Evolutionary conservation across 2,113 vertebrate genomes (phyloP).

Genomic region (Rhombomys opimus): DNA sequence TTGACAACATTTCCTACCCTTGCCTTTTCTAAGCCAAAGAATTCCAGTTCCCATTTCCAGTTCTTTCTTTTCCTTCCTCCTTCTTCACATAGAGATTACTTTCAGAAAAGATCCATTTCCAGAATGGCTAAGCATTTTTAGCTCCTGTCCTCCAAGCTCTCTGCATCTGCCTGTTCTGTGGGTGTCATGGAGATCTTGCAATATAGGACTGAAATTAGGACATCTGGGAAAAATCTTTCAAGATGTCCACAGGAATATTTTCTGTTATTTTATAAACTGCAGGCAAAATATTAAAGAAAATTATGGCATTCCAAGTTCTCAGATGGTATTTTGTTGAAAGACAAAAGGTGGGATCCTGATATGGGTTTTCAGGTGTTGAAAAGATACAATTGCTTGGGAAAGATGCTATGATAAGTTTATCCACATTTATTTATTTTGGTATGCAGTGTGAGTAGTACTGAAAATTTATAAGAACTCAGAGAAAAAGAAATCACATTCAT

Average conservation of each 20-base stretch:
- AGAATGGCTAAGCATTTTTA: slow-evolving; percentile 56
- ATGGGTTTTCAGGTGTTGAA: neutral
- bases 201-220: slow-evolving; percentile 45
- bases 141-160: slow-evolving; percentile 12
- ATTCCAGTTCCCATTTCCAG: neutral
- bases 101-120: slow-evolving; percentile 54
- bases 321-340: slow-evolving; percentile 62
- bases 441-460: neutral
- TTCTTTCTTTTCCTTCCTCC: neutral
- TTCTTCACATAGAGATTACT: slow-evolving; percentile 43
- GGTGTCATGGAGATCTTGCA: slow-evolving; percentile 30
- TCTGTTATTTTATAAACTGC: slow-evolving; percentile 76
- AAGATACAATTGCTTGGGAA: slow-evolving; percentile 55
- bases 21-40: slow-evolving; percentile 46
- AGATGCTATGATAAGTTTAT: slow-evolving; percentile 9
- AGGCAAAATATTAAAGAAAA: slow-evolving; percentile 72
- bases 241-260: slow-evolving; percentile 60
- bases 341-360: neutral
- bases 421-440: slow-evolving; percentile 47
- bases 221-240: slow-evolving; percentile 76
- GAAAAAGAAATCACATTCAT: neutral
- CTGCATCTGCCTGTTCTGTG: slow-evolving; percentile 53
- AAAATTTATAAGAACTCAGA: neutral
- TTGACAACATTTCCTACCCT: slow-evolving; percentile 49
- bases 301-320: slow-evolving; percentile 65